Evolutionary conservation across 2,888 invertebrate genomes (phyloP).

Genomic region (Odontomyia ornata): DNA sequence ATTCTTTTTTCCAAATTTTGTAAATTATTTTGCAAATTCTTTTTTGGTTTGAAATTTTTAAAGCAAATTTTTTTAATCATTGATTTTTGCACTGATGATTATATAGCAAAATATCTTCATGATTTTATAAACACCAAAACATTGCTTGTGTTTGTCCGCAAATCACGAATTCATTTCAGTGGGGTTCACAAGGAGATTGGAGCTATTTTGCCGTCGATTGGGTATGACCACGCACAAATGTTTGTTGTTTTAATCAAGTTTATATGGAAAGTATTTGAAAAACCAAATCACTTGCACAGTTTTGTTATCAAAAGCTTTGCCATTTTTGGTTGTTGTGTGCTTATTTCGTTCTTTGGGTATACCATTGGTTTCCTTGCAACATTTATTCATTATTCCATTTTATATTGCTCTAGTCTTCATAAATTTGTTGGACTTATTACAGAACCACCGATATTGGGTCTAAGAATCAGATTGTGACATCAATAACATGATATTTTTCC

Average conservation of each 20-base stretch:
- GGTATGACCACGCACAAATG: not conserved
- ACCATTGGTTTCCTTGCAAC: not conserved
- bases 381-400: not conserved
- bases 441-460: constrained; percentile 70
- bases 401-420: not conserved
- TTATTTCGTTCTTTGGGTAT: constrained; percentile 48
- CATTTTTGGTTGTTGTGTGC: constrained; percentile 49
- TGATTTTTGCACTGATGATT: too few species aligned
- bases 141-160: too few species aligned
- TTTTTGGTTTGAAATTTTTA: too few species aligned
- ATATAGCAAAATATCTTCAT: too few species aligned
- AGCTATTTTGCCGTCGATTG: not conserved
- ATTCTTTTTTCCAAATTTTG: too few species aligned
- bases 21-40: too few species aligned
- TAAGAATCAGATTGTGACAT: constrained; percentile 70
- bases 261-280: not conserved
- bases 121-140: too few species aligned
- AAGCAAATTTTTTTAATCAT: too few species aligned
- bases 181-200: not conserved
- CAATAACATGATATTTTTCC: constrained; percentile 62
- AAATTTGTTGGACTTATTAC: constrained; percentile 48
- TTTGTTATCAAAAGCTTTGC: not conserved
- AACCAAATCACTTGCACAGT: not conserved
- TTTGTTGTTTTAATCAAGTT: not conserved
- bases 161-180: not conserved